Base-by-base conservation (phyloP, 2,888 invertebrate genomes). In the Subacronicta megacephala region DNA sequence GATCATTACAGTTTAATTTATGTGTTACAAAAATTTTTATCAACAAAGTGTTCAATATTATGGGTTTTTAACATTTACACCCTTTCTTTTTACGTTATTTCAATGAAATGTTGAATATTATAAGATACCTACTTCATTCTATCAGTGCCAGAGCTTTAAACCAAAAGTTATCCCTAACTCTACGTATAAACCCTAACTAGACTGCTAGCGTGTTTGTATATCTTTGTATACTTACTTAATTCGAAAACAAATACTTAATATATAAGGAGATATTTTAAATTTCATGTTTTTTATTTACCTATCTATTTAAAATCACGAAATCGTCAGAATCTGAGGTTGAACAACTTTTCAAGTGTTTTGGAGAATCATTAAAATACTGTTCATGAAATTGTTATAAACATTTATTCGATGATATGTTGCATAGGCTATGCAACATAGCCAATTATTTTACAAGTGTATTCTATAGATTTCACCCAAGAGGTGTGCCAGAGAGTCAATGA, bases 221-320 rank as follows among this genome's bases (percentile, higher is more conserved):
- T 75, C 58, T 77, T 66, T 76, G 67, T 72, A 75, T 81, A 83
- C 81, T 82, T 81, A 83, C 81, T 82, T 86, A 84, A 83, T 81
- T 80, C 51, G 73, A 68, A 78, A 84, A 77, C 69, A 66, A 74
- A 79, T 85, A 84, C 84, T 86, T 85, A 82, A 82, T 72, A 78
- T 77, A 81, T 80, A 83, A 81, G 78, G 75, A 77, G 72, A 84
- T 86, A 84, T 85, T 85, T 83, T 81, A 67, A 49, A 75, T 9
- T 20, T 23, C 12, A 40, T 23, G 61, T 63, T 35, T 76, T 76
- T 75, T 71, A 60, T 64, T 67, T 55, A 38, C 40, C 6, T 20
- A 0, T 12, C 6, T 31, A 10, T 26, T 10, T 10, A 10, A 26
- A 9, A 3, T 7, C 1, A 6, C 1, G 7, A 20, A 20, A 20